Conservation (phyloP, 2,797 vertebrate species). For the Rhynchonycteris naso region DNA sequence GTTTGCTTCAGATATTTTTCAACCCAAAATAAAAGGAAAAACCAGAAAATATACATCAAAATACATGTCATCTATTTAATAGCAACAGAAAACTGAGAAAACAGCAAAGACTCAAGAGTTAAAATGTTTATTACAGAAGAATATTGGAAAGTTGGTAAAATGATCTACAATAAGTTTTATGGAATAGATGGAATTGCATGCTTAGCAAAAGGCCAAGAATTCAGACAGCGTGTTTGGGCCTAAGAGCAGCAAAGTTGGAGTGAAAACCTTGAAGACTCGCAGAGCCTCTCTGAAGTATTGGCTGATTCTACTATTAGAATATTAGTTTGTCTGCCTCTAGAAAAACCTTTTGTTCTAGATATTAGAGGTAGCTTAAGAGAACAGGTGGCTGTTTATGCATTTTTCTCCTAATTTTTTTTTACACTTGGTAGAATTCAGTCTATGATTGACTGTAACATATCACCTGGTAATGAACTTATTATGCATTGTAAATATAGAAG, state of each 20-base stretch:
- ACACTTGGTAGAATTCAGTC: constrained; percentile 4
- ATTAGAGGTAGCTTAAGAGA: not conserved
- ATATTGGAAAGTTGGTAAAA: not conserved
- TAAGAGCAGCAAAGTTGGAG: not conserved
- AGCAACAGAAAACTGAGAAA: not conserved
- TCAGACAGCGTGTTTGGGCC: not conserved
- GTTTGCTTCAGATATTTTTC: not conserved
- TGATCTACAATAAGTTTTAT: not conserved
- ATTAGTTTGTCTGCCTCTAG: not conserved
- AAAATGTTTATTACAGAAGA: not conserved
- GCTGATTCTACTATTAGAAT: not conserved
- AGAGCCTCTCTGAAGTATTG: not conserved
- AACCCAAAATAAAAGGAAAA: not conserved
- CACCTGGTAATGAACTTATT: not conserved
- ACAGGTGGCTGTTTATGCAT: not conserved
- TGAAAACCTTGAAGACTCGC: not conserved
- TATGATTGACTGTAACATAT: not conserved
- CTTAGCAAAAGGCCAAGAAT: not conserved
- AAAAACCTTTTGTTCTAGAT: not conserved
- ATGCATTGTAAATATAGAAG: not conserved
- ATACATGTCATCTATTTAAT: not conserved
- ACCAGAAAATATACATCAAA: not conserved
- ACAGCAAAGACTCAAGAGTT: not conserved
- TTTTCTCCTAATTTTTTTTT: not conserved
- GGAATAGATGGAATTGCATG: not conserved